A percentile compares a stretch with the other conserved stretches of the same genome.
Conservation (phyloP, 2,113 vertebrate genomes). For the Chloropsis hardwickii region DNA sequence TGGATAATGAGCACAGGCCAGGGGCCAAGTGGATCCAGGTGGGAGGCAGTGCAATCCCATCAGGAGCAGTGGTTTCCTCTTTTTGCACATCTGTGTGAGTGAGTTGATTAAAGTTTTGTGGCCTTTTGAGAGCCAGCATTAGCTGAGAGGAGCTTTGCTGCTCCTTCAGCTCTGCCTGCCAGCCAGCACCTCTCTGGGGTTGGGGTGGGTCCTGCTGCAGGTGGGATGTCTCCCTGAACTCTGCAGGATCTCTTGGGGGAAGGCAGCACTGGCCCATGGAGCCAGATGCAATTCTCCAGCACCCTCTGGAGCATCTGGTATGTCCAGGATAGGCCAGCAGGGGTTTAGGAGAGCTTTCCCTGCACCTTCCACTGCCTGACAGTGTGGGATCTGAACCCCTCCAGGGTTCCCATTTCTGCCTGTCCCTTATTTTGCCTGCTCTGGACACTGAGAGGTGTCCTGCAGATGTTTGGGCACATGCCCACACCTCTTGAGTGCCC, state of each 20-base stretch:
- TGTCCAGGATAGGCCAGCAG: neutral
- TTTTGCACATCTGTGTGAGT: neutral
- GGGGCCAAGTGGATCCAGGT: neutral
- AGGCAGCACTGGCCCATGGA: neutral
- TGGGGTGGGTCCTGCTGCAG: neutral
- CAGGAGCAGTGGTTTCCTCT: neutral
- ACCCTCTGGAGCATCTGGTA: neutral
- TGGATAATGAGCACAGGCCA: neutral
- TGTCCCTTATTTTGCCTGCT: neutral
- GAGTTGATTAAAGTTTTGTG: neutral
- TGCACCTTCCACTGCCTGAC: neutral
- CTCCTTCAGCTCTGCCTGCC: neutral
- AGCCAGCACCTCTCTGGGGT: neutral
- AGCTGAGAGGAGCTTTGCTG: neutral
- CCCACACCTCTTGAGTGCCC: neutral
- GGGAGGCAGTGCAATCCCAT: neutral
- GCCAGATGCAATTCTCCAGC: neutral
- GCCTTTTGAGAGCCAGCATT: neutral
- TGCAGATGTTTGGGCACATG: neutral
- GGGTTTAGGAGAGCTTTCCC: neutral
- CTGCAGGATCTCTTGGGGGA: neutral
- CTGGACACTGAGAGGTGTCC: neutral
- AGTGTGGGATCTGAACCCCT: neutral
- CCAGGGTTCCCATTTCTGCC: neutral
- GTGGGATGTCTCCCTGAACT: neutral